These are phyloP conservation scores for Caenorhabditis brenneri DNA, from an alignment of 1,140 invertebrate species.

Conservation along the genomic window DNA sequence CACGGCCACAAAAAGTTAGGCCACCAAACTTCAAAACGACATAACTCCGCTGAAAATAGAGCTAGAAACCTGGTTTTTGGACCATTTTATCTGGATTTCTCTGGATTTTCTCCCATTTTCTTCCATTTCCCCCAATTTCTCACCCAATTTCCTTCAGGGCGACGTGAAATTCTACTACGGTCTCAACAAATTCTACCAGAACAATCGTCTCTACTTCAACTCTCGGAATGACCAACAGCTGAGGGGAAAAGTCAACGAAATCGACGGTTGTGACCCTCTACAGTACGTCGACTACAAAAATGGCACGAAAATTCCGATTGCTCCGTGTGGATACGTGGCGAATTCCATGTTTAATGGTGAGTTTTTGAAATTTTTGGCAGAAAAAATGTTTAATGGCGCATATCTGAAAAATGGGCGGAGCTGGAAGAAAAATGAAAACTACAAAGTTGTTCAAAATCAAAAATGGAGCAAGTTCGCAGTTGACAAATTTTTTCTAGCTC, in stretches of 20 bases:
- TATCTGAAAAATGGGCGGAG: neutral
- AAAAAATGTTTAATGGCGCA: neutral
- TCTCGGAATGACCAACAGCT: conserved; percentile 44
- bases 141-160: neutral
- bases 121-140: too few species aligned
- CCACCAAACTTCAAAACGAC: too few species aligned
- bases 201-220: conserved; percentile 24
- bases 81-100: too few species aligned
- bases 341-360: conserved; percentile 95
- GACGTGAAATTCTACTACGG: conserved; percentile 46
- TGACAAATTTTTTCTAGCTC: too few species aligned
- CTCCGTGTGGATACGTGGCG: conserved; percentile 97
- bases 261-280: conserved; percentile 33
- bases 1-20: too few species aligned
- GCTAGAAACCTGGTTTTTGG: too few species aligned
- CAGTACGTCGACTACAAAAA: neutral
- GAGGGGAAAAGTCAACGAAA: conserved; percentile 11
- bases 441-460: too few species aligned
- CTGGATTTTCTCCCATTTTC: too few species aligned
- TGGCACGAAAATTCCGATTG: conserved; percentile 75
- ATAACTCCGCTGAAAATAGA: too few species aligned
- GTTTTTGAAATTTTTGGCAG: conserved; percentile 52
- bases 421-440: too few species aligned
- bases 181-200: conserved; percentile 36
- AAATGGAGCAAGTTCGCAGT: too few species aligned